These are phyloP conservation scores for Hyperoplus lanceolatus DNA, from an alignment of 2,797 vertebrate species.

Conservation along the genomic window DNA sequence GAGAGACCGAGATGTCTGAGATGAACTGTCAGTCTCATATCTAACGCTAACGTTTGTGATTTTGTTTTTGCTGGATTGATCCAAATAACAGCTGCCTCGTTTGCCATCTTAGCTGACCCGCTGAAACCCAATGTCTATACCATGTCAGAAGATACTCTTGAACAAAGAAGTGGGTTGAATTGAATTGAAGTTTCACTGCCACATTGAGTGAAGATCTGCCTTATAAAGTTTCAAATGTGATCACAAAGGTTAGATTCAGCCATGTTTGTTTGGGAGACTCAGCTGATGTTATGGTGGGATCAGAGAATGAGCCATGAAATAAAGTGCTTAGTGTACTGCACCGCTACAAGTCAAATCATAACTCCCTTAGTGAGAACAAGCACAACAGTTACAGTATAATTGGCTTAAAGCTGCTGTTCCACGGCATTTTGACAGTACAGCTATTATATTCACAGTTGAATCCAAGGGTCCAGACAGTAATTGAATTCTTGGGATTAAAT, in stretches of 20 bases:
- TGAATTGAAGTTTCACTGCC: slow-evolving; percentile 44
- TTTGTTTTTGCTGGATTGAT: slow-evolving; percentile 25
- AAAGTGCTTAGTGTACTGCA: slow-evolving; percentile 18
- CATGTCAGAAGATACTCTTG: slow-evolving; percentile 26
- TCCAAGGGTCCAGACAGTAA: not conserved
- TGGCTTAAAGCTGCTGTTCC: slow-evolving; percentile 17
- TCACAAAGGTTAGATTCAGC: slow-evolving; percentile 39
- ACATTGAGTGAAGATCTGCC: slow-evolving; percentile 23
- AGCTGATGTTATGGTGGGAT: slow-evolving; percentile 33
- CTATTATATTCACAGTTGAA: slow-evolving; percentile 4
- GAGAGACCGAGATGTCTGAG: slow-evolving; percentile 4
- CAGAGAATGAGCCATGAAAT: slow-evolving; percentile 23
- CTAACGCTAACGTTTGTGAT: slow-evolving; percentile 25
- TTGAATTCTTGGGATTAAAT: not conserved
- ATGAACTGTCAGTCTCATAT: slow-evolving; percentile 28
- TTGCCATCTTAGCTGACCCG: slow-evolving; percentile 21
- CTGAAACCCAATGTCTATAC: slow-evolving; percentile 1
- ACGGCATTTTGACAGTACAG: slow-evolving; percentile 4
- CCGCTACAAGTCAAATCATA: slow-evolving; percentile 25
- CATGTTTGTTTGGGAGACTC: slow-evolving; percentile 44
- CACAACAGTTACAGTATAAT: slow-evolving; percentile 19
- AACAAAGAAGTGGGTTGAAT: slow-evolving; percentile 27
- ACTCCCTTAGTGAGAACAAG: slow-evolving; percentile 18
- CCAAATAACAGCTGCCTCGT: slow-evolving; percentile 25
- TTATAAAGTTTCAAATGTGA: slow-evolving; percentile 23